Evolutionary conservation across 2,797 vertebrate genomes (phyloP).

Genomic region (Periparus ater): DNA sequence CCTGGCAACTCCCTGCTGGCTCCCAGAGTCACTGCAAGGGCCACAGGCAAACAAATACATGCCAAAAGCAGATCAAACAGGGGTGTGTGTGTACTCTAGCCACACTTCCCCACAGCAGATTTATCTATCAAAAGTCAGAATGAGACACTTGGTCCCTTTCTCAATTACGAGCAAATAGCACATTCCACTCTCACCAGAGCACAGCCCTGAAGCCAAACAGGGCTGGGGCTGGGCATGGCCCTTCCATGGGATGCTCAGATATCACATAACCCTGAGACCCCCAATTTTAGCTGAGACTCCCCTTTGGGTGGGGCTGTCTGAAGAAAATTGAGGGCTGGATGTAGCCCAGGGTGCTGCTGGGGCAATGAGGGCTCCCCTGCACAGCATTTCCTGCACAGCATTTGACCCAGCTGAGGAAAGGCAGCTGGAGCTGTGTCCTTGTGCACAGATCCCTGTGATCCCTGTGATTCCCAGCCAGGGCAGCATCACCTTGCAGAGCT

Average conservation of each 20-base stretch:
- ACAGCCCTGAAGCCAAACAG: not conserved
- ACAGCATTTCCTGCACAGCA: not conserved
- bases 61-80: not conserved
- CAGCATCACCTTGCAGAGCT: not conserved
- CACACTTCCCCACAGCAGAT: not conserved
- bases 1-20: not conserved
- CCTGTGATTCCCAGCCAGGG: not conserved
- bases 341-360: not conserved
- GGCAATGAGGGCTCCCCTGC: not conserved
- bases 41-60: not conserved
- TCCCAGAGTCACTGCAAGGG: not conserved
- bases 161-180: not conserved
- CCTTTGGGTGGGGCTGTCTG: not conserved
- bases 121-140: not conserved
- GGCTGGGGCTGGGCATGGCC: not conserved
- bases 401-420: not conserved
- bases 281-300: accelerated
- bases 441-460: not conserved
- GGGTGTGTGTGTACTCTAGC: not conserved
- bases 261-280: accelerated
- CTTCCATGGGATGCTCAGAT: accelerated
- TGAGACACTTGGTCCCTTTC: not conserved
- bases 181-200: not conserved
- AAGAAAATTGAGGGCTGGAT: not conserved
- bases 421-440: not conserved